Evolutionary conservation across 2,888 invertebrate species (phyloP).

Genomic region (Nebria salina): DNA sequence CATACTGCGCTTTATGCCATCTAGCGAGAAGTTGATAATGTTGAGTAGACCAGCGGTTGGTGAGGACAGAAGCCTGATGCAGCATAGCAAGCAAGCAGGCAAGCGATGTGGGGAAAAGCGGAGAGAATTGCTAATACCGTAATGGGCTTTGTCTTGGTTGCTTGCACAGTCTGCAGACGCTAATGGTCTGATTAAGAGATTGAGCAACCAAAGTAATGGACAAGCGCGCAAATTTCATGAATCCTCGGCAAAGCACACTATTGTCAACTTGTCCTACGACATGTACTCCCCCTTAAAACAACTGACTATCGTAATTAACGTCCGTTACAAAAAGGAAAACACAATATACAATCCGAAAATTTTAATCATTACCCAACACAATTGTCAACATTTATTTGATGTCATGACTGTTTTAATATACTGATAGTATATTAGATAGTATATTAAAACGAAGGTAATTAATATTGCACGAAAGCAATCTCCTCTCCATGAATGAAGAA

Average conservation of each 20-base stretch:
- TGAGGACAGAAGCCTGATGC: slow-evolving; percentile 5
- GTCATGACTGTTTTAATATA: slow-evolving; percentile 5
- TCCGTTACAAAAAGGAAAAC: slow-evolving; percentile 14
- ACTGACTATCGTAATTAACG: slow-evolving; percentile 38
- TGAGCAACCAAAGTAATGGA: slow-evolving; percentile 54
- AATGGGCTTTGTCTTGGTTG: slow-evolving; percentile 61
- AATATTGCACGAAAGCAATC: slow-evolving; percentile 10
- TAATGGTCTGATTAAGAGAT: slow-evolving; percentile 66
- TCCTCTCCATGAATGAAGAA: slow-evolving; percentile 1
- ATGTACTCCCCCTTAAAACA: slow-evolving; percentile 26
- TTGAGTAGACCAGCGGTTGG: neutral
- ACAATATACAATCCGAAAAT: too few species aligned
- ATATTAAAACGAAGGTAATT: slow-evolving; percentile 6
- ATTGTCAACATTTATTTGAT: neutral
- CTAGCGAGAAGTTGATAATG: slow-evolving; percentile 9
- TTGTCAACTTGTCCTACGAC: slow-evolving; percentile 6
- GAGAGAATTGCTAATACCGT: slow-evolving; percentile 61
- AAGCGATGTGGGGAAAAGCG: slow-evolving; percentile 50
- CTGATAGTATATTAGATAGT: neutral
- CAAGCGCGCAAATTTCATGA: slow-evolving; percentile 53
- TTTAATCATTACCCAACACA: neutral
- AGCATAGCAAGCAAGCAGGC: slow-evolving; percentile 14
- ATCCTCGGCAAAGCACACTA: slow-evolving; percentile 15
- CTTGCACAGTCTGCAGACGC: slow-evolving; percentile 59
- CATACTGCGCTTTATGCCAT: neutral